Evolutionary conservation across 2,888 invertebrate genomes (phyloP).

Genomic region (Protodeltote pygarga): DNA sequence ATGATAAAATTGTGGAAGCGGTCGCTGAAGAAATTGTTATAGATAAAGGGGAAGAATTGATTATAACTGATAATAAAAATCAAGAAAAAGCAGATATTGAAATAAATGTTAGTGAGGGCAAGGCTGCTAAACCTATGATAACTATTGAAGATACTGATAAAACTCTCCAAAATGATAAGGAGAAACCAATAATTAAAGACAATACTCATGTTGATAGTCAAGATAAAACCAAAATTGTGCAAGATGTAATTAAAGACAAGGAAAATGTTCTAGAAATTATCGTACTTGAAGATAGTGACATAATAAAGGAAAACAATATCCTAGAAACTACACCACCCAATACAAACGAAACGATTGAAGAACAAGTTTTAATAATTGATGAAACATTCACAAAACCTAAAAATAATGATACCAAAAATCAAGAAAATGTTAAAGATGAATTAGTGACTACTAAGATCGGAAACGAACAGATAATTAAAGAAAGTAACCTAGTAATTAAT

Average conservation of each 20-base stretch:
- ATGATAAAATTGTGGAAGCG: slow-evolving; percentile 17
- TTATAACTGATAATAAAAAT: slow-evolving; percentile 3
- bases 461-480: slow-evolving; percentile 9
- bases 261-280: slow-evolving; percentile 19
- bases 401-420: not conserved
- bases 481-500: not conserved
- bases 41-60: slow-evolving; percentile 1
- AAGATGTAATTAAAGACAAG: slow-evolving; percentile 18
- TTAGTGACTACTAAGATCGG: slow-evolving; percentile 1
- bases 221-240: slow-evolving; percentile 26
- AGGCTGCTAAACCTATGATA: slow-evolving; percentile 12
- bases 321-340: not conserved
- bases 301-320: slow-evolving; percentile 14
- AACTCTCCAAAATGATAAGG: too few species aligned
- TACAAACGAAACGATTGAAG: not conserved
- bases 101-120: slow-evolving; percentile 7
- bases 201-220: slow-evolving; percentile 29
- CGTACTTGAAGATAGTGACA: slow-evolving; percentile 31
- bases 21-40: not conserved
- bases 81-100: not conserved
- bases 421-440: slow-evolving; percentile 4
- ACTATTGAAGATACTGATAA: slow-evolving; percentile 4
- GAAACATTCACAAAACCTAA: not conserved
- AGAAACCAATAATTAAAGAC: slow-evolving; percentile 13
- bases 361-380: not conserved